A percentile compares a stretch with the other conserved stretches of the same genome.
These are phyloP conservation scores for Myodes glareolus DNA, from an alignment of 2,113 vertebrate species.

Conservation along the genomic window DNA sequence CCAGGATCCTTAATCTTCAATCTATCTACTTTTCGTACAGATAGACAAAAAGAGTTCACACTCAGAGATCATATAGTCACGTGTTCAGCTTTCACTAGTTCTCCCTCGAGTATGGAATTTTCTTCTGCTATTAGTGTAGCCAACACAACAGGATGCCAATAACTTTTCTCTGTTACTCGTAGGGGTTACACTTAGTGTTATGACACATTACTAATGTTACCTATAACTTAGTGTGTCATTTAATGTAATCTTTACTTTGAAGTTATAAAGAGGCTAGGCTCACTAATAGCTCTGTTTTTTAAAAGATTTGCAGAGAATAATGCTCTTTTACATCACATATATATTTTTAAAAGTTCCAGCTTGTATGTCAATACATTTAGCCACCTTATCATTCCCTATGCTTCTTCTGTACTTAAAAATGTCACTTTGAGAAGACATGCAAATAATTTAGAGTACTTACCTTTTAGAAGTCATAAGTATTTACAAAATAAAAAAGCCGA, in stretches of 20 bases:
- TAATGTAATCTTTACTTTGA: neutral
- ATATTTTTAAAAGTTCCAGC: neutral
- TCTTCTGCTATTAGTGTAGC: neutral
- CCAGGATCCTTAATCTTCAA: neutral
- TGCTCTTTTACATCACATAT: constrained; percentile 25
- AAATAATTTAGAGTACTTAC: neutral
- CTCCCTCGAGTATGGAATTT: neutral
- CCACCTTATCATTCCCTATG: neutral
- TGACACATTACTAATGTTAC: neutral
- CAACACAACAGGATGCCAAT: neutral
- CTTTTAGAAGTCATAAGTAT: neutral
- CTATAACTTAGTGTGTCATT: neutral
- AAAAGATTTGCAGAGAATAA: constrained; percentile 16
- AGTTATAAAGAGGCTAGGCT: neutral
- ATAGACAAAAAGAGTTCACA: neutral
- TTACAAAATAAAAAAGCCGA: neutral
- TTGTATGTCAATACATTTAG: neutral
- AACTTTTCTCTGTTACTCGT: neutral
- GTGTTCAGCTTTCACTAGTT: neutral
- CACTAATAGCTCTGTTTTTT: neutral
- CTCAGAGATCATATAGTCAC: neutral
- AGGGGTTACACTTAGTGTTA: constrained; percentile 3
- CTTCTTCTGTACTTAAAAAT: constrained; percentile 13
- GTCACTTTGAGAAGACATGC: neutral
- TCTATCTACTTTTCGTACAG: neutral